Evolutionary conservation across 2,888 invertebrate species (phyloP), one percentile per base, ranked within the genome.

Genomic region (Drosophila affinis): DNA sequence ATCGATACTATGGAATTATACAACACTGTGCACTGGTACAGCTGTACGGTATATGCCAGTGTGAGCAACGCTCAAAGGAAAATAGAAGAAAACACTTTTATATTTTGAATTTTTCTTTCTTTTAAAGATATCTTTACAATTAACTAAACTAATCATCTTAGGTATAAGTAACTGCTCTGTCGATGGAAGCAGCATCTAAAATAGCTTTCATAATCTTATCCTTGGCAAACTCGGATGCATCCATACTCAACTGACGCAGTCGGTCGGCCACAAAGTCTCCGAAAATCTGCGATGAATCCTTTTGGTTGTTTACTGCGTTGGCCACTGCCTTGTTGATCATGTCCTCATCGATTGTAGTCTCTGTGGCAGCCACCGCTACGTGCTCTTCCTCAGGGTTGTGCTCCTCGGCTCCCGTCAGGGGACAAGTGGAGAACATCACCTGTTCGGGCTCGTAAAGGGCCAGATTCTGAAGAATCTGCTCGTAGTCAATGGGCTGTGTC

Each of bases 211-310:
- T 79, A 47, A 82, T 71, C 52, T 88, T 82, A 24, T 85, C 88
- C 75, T 87, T 82, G 53, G 86, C 69, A 45, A 71, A 67, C 32
- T 82, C 82, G 5, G 86, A 48, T 48, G 75, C 86, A n/a, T 69
- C 65, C 1, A 34, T 53, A 21, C 77, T 62, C 39, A 82, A 45
- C 27, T 69, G 61, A 0, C 82, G 79, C 1, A 82, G 65, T 27
- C 82, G 72, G 72, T 82, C 82, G 21, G 82, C 82, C 24, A 82
- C 82, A 72, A 82, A 82, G 29, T 82, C 82, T 0, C 82, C 82
- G 45, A 82, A 82, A 18, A 82, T 74, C 77, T 82, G 82, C 6
- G 82, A 24, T 6, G 86, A 61, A 32, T 82, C 82, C 47, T 60
- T 85, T 0, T 79, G 68, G 18, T 67, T 72, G 1, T 63, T 68